These are phyloP conservation scores for Brachionus plicatilis DNA, from an alignment of 1,140 invertebrate species.

Conservation along the genomic window DNA sequence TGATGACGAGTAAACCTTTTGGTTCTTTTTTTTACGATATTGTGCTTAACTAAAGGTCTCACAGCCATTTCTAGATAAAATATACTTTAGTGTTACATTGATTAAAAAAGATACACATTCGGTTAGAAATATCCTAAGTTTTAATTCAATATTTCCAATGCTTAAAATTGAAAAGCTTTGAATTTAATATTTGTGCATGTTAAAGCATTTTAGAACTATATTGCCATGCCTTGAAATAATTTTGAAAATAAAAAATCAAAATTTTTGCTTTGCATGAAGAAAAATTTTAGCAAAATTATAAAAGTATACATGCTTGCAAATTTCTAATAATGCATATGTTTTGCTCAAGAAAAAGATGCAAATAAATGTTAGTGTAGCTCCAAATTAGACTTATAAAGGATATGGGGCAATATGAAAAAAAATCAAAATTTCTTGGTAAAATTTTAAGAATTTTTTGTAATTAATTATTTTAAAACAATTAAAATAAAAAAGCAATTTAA, in stretches of 20 bases:
- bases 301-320: neutral
- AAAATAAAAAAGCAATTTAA: too few relatives aligned
- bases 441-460: too few relatives aligned
- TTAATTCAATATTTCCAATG: neutral
- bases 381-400: neutral
- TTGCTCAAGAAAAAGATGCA: neutral
- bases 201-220: neutral
- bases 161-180: neutral
- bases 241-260: neutral
- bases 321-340: neutral
- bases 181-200: neutral
- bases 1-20: constrained; percentile 95
- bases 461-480: too few relatives aligned
- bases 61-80: constrained; percentile 35
- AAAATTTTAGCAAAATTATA: neutral
- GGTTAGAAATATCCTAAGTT: neutral
- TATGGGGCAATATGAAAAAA: too few relatives aligned
- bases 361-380: neutral
- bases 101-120: constrained; percentile 2
- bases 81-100: neutral
- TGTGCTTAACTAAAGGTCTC: constrained; percentile 33
- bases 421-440: too few relatives aligned
- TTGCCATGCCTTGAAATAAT: neutral
- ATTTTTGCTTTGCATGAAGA: neutral
- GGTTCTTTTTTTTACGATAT: constrained; percentile 86